These are phyloP conservation scores for Dryas iulia DNA, from an alignment of 1,140 invertebrate genomes.

Conservation along the genomic window DNA sequence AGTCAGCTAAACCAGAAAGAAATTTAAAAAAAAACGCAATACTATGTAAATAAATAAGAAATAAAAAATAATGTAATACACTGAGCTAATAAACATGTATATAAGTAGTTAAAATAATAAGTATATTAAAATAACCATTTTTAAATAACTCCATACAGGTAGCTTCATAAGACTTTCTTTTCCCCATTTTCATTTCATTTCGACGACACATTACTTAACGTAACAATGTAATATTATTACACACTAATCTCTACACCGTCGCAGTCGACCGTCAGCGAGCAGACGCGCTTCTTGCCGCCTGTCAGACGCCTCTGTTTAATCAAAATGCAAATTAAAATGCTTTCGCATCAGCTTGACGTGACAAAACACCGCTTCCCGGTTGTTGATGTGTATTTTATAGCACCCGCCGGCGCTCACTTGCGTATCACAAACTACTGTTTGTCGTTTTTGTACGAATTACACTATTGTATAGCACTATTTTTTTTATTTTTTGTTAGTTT, in stretches of 20 bases:
- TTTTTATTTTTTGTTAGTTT: neutral
- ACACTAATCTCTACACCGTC: neutral
- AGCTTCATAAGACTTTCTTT: no score
- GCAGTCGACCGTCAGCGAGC: constrained; percentile 13
- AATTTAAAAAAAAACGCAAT: no score
- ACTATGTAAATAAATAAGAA: no score
- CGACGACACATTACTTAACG: neutral
- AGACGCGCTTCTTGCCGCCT: constrained; percentile 28
- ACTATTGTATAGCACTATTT: neutral
- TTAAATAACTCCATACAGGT: neutral
- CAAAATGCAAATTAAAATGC: constrained; percentile 68
- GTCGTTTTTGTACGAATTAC: constrained; percentile 1
- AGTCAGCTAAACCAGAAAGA: no score
- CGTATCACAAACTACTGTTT: constrained; percentile 20
- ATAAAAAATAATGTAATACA: no score
- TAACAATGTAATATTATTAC: neutral
- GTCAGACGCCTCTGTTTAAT: constrained; percentile 59
- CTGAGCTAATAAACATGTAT: no score
- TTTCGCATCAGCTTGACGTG: constrained; percentile 53
- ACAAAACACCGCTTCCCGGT: constrained; percentile 50
- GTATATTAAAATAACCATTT: no score
- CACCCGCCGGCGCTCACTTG: constrained; percentile 30
- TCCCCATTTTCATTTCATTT: no score
- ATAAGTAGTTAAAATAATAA: no score
- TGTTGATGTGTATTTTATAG: constrained; percentile 54